phyloP scores from a whole-genome alignment of 2,113 vertebrate species.

The Thunnus maccoyii region DNA sequence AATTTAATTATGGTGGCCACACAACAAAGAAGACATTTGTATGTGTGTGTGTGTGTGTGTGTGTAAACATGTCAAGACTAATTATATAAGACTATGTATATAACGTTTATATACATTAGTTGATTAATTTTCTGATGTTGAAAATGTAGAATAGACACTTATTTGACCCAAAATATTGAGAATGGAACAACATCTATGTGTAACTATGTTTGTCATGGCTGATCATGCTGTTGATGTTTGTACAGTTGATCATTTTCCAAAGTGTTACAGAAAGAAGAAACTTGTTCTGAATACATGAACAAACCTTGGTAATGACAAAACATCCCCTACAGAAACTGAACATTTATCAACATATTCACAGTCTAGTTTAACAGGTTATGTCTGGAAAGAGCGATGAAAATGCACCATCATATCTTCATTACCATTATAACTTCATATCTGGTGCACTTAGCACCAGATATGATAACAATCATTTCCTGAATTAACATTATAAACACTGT shows the following conservation, averaged over 20 bases:
- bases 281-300: not conserved
- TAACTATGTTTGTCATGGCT: not conserved
- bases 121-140: not conserved
- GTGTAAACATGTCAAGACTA: not conserved
- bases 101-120: not conserved
- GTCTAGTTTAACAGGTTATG: not conserved
- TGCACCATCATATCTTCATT: not conserved
- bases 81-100: not conserved
- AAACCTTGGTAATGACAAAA: not conserved
- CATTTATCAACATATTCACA: not conserved
- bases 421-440: too few relatives aligned
- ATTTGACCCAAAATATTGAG: not conserved
- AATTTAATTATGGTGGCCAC: not conserved
- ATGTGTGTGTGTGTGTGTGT: not conserved
- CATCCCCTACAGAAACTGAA: not conserved
- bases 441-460: not conserved
- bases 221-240: not conserved
- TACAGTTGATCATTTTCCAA: not conserved
- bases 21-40: not conserved
- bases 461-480: not conserved
- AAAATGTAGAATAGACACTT: not conserved
- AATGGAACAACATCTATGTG: not conserved
- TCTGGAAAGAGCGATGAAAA: not conserved
- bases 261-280: too few relatives aligned
- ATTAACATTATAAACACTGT: not conserved